Evolutionary conservation across 2,797 vertebrate species (phyloP).

Genomic region (Yasuhikotakia modesta): DNA sequence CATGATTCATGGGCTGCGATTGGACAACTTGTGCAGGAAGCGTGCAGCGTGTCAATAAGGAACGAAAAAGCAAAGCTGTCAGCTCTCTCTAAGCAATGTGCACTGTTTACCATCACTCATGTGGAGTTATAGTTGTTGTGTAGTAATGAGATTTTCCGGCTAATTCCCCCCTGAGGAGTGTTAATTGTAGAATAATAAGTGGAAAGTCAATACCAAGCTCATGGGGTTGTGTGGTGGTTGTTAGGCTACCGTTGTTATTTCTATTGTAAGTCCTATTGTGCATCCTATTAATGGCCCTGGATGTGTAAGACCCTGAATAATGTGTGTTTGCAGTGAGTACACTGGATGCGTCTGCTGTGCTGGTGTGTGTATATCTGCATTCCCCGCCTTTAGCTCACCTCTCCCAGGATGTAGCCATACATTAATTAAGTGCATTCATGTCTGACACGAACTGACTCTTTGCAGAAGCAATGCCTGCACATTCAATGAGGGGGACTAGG

Average conservation of each 20-base stretch:
- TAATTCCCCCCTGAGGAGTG: conserved; percentile 44
- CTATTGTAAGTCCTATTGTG: neutral
- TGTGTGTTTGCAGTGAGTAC: neutral
- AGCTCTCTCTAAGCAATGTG: conserved; percentile 16
- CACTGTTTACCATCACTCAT: conserved; percentile 48
- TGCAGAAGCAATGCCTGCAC: conserved; percentile 50
- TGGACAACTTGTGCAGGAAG: conserved; percentile 29
- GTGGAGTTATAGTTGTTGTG: conserved; percentile 49
- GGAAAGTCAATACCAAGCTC: conserved; percentile 32
- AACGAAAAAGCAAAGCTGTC: conserved; percentile 43
- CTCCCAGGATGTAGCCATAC: conserved; percentile 31
- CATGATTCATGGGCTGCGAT: conserved; percentile 38
- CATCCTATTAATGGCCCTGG: neutral
- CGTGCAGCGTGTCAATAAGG: conserved; percentile 39
- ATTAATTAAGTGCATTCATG: conserved; percentile 58
- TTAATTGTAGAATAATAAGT: conserved; percentile 48
- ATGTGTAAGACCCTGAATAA: neutral
- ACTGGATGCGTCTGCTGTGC: neutral
- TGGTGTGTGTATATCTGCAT: conserved; percentile 7
- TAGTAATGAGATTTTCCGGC: conserved; percentile 47
- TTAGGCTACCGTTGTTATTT: conserved; percentile 18
- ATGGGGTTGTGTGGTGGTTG: conserved; percentile 16
- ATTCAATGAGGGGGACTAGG: conserved; percentile 38
- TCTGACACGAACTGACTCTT: conserved; percentile 49
- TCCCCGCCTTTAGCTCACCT: conserved; percentile 11